A percentile compares a stretch with the other conserved stretches of the same genome.
Conservation (phyloP, 2,797 vertebrate genomes). For the Tenualosa ilisha region DNA sequence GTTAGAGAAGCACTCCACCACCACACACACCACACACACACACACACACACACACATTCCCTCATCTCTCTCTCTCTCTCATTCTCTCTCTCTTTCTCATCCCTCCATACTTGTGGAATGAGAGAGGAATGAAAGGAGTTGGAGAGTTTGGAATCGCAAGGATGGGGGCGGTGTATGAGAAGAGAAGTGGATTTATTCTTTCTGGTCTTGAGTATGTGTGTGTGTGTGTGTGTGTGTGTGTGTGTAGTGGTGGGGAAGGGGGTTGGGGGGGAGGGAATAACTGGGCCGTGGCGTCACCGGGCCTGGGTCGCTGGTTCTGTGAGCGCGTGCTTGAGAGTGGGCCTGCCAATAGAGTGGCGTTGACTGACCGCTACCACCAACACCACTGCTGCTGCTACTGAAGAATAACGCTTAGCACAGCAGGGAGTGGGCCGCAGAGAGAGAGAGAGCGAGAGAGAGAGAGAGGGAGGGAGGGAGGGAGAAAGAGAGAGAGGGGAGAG, state of each 20-base stretch:
- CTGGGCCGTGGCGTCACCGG: slow-evolving; percentile 23
- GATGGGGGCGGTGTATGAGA: neutral
- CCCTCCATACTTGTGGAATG: slow-evolving; percentile 26
- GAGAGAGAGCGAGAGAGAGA: slow-evolving; percentile 14
- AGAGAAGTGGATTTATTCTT: slow-evolving; percentile 28
- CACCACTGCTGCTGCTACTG: neutral
- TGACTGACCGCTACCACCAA: neutral
- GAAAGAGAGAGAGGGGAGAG: neutral
- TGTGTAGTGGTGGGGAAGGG: no score
- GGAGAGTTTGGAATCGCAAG: slow-evolving; percentile 7
- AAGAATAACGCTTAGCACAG: neutral
- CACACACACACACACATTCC: neutral
- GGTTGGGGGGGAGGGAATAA: slow-evolving; percentile 8
- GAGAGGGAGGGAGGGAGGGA: neutral
- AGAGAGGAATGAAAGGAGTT: slow-evolving; percentile 32
- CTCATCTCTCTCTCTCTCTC: neutral
- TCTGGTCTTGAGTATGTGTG: neutral
- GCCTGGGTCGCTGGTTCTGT: no score
- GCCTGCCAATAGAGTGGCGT: neutral
- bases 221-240: no score
- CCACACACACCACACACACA: neutral
- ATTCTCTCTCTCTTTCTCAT: neutral
- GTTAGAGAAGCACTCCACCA: neutral
- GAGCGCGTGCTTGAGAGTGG: slow-evolving; percentile 25
- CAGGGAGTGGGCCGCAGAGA: neutral